Percentiles rank a stretch among this genome's conserved stretches.
Conservation (phyloP, 53 echinoderm and acorn worm species). For the Mesocentrotus franciscanus region DNA sequence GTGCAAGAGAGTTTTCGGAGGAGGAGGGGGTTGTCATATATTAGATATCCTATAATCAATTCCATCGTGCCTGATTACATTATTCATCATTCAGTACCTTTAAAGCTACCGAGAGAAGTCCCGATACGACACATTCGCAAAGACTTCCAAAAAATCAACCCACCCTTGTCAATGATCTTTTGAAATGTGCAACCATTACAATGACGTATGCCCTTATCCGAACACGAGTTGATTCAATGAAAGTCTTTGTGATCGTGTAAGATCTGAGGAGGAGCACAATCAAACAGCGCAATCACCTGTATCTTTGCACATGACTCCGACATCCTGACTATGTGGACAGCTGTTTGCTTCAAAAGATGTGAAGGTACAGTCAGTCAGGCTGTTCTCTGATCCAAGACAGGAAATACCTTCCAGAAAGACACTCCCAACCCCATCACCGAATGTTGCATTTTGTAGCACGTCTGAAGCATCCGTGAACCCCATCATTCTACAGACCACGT, state of each 20-base stretch:
- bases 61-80: background rate
- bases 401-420: background rate
- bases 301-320: slow-evolving; percentile 9
- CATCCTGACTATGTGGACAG: background rate
- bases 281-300: background rate
- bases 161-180: too few relatives aligned
- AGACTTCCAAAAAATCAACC: too few relatives aligned
- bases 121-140: too few relatives aligned
- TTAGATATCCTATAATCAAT: too few relatives aligned
- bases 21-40: too few relatives aligned
- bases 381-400: background rate
- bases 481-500: background rate
- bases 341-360: background rate
- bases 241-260: too few relatives aligned
- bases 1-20: too few relatives aligned
- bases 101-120: too few relatives aligned
- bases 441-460: background rate
- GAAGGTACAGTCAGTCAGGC: background rate
- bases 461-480: background rate
- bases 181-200: too few relatives aligned
- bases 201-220: too few relatives aligned
- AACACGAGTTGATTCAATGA: too few relatives aligned
- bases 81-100: background rate
- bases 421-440: background rate
- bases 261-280: too few relatives aligned